phyloP scores from a whole-genome alignment of 2,888 invertebrate genomes.

The Lagria hirta region DNA sequence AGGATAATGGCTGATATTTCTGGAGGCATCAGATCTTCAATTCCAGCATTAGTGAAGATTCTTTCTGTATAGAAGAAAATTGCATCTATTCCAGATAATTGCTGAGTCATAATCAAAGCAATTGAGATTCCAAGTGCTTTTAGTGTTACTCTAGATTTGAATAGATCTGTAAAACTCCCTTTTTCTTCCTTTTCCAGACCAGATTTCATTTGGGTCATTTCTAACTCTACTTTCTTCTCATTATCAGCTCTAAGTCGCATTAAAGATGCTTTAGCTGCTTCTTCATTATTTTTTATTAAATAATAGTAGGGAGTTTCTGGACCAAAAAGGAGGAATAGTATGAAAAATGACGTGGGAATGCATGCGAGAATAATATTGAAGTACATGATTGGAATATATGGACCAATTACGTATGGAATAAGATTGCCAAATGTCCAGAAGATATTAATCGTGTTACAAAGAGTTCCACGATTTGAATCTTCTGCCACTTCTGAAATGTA shows the following conservation, averaged over 20 bases:
- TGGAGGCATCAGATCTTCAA: conserved; percentile 61
- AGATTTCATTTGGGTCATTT: conserved; percentile 47
- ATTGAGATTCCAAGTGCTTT: conserved; percentile 73
- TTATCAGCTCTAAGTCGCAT: conserved; percentile 69
- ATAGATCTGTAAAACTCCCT: conserved; percentile 60
- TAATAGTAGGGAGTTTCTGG: conserved; percentile 78
- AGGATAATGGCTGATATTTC: conserved; percentile 74
- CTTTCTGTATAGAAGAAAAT: conserved; percentile 73
- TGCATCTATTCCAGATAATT: conserved; percentile 76
- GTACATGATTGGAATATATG: conserved; percentile 64
- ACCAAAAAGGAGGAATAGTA: conserved; percentile 68
- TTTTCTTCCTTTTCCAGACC: conserved; percentile 28
- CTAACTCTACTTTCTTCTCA: conserved; percentile 61
- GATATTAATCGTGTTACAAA: conserved; percentile 53
- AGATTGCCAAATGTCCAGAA: conserved; percentile 69
- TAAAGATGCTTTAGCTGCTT: conserved; percentile 66
- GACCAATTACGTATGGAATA: conserved; percentile 69
- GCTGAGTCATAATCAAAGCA: conserved; percentile 62
- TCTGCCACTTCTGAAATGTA: conserved; percentile 85
- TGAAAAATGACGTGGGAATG: conserved; percentile 48
- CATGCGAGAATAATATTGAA: conserved; percentile 67
- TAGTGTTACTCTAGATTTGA: conserved; percentile 65
- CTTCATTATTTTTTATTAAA: conserved; percentile 59
- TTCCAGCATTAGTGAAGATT: conserved; percentile 68
- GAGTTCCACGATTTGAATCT: conserved; percentile 73